Conservation (phyloP, 2,888 invertebrate genomes). For the Bombylius major region DNA sequence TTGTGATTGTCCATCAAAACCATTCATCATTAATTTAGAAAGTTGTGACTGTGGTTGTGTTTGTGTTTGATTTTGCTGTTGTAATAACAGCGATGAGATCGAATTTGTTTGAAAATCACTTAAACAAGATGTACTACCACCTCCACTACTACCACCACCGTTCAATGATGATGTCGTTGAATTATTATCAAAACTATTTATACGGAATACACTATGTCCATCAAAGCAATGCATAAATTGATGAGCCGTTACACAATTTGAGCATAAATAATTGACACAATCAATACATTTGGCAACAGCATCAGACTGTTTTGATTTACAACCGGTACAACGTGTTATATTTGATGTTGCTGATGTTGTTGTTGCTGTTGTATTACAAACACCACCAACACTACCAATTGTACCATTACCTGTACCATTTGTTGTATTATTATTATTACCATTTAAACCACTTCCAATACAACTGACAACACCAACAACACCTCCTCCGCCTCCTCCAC, state of each 20-base stretch:
- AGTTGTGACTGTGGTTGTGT: constrained; percentile 26
- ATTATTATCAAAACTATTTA: constrained; percentile 20
- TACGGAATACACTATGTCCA: constrained; percentile 73
- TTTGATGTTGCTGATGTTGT: constrained; percentile 28
- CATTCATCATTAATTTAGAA: constrained; percentile 25
- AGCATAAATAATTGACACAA: constrained; percentile 91
- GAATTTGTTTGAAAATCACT: constrained; percentile 21
- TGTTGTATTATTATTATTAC: constrained; percentile 12
- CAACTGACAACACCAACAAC: constrained; percentile 22
- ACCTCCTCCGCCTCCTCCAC: constrained; percentile 45
- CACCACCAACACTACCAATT: constrained; percentile 34
- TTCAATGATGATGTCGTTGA: constrained; percentile 31
- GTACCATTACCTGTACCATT: constrained; percentile 42
- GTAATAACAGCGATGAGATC: constrained; percentile 28
- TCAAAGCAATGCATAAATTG: constrained; percentile 99
- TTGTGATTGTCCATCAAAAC: constrained; percentile 11
- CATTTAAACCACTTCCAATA: neutral
- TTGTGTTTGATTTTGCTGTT: constrained; percentile 20
- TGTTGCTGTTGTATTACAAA: constrained; percentile 32
- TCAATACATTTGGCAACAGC: constrained; percentile 94
- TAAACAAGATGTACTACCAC: neutral
- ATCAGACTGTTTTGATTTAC: constrained; percentile 88
- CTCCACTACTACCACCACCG: constrained; percentile 16
- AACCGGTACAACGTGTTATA: constrained; percentile 78
- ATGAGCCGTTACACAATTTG: constrained; percentile 97